Evolutionary conservation across 2,113 vertebrate genomes (phyloP), one percentile per base, ranked within the genome.

Genomic region (Nerophis lumbriciformis): DNA sequence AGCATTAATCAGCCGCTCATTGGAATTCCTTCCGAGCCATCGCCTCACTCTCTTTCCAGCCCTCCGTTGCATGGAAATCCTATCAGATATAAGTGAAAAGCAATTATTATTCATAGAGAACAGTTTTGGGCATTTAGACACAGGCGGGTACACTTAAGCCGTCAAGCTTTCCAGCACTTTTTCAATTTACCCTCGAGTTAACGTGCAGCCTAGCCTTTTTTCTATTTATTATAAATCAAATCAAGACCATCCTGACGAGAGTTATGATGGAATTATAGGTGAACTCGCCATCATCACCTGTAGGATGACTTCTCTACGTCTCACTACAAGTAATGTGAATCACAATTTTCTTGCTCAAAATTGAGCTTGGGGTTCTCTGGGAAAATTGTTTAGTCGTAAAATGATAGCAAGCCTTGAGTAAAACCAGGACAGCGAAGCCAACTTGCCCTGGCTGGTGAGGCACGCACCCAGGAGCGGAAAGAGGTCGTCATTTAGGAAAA

Each of bases 51-150:
- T 62, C 76, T 55, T 37, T 65, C 35, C 5, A n/a, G 53, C 53
- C 16, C 58, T 72, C 57, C 35, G 63, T 54, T 67, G 77, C 61
- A 9, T 79, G 67, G 71, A 80, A 82, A 75, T 79, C 65, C 52
- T 62, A 72, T 73, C 73, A 71, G 69, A 71, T 75, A 52, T 60
- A 61, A 57, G 59, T 65, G 51, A 53, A 69, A 71, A 69, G 51
- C 65, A 72, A 72, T 70, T 77, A 66, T 56, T 69, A 79, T 60
- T 52, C 63, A 61, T 4, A 12, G 54, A 36, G 68, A 62, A 60
- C 47, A 47, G 38, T 66, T 78, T 76, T 63, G 48, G 59, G 42
- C 55, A 4, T 76, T 76, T 72, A 62, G 51, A 75, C 44, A 62
- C 53, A 63, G 15, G 48, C 44, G 15, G 45, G 11, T 38, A 55